Conservation (phyloP, 1,140 invertebrate species). For the Apis cerana region DNA sequence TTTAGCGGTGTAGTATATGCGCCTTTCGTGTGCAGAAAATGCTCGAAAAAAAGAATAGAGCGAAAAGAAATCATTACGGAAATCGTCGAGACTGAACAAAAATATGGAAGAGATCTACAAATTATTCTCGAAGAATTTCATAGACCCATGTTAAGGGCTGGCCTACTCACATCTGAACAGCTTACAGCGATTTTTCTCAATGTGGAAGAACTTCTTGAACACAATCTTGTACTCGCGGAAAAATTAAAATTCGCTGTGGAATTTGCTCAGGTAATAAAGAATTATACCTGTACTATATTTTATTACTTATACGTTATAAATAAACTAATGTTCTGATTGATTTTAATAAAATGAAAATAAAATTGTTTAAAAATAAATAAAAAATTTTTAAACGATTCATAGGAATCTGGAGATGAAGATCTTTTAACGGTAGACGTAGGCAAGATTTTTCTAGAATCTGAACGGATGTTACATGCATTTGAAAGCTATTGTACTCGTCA, state of each 20-base stretch:
- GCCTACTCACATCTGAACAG: constrained; percentile 90
- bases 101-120: constrained; percentile 95
- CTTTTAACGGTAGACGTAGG: constrained; percentile 94
- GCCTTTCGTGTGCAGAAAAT: constrained; percentile 93
- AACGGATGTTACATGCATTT: constrained; percentile 96
- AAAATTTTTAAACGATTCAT: neutral
- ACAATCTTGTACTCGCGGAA: constrained; percentile 92
- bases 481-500: constrained; percentile 96
- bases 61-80: constrained; percentile 97
- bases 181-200: constrained; percentile 96
- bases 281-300: neutral
- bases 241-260: constrained; percentile 94
- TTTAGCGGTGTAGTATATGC: constrained; percentile 86
- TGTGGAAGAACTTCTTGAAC: constrained; percentile 94
- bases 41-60: constrained; percentile 92
- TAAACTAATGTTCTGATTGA: neutral
- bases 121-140: constrained; percentile 97
- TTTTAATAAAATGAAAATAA: neutral
- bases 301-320: neutral
- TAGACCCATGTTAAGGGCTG: constrained; percentile 94
- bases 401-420: constrained; percentile 87
- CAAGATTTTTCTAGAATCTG: constrained; percentile 94
- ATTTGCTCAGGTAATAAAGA: constrained; percentile 84
- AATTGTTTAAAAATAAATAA: neutral
- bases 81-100: constrained; percentile 97